Evolutionary conservation across 2,113 vertebrate species (phyloP).

Genomic region (Nothoprocta perdicaria): DNA sequence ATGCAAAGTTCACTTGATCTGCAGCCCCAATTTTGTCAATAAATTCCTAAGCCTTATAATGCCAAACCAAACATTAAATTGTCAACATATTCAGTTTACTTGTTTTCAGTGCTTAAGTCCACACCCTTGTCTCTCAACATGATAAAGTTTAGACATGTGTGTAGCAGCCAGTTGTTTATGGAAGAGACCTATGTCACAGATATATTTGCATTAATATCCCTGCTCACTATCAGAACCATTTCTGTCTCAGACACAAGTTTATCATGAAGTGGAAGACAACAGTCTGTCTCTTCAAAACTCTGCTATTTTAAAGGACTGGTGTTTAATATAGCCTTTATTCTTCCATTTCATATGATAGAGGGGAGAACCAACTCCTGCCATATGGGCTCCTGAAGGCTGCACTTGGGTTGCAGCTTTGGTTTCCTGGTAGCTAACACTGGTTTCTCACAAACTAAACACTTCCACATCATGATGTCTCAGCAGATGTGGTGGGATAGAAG

Average conservation of each 20-base stretch:
- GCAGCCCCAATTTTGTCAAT: background rate
- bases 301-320: background rate
- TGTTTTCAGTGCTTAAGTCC: background rate
- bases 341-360: background rate
- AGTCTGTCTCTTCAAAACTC: background rate
- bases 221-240: background rate
- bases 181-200: background rate
- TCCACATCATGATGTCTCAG: background rate
- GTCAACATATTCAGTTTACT: background rate
- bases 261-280: background rate
- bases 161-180: background rate
- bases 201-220: background rate
- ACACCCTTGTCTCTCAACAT: background rate
- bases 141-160: background rate
- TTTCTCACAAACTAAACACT: background rate
- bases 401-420: no score
- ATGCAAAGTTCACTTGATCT: background rate
- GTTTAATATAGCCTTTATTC: background rate
- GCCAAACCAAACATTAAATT: background rate
- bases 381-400: background rate
- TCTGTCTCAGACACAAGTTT: background rate
- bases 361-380: background rate
- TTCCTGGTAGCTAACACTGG: background rate
- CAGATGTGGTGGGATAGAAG: background rate
- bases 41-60: background rate